These are phyloP conservation scores for Mamestra brassicae DNA, from an alignment of 2,888 invertebrate genomes.

Conservation along the genomic window DNA sequence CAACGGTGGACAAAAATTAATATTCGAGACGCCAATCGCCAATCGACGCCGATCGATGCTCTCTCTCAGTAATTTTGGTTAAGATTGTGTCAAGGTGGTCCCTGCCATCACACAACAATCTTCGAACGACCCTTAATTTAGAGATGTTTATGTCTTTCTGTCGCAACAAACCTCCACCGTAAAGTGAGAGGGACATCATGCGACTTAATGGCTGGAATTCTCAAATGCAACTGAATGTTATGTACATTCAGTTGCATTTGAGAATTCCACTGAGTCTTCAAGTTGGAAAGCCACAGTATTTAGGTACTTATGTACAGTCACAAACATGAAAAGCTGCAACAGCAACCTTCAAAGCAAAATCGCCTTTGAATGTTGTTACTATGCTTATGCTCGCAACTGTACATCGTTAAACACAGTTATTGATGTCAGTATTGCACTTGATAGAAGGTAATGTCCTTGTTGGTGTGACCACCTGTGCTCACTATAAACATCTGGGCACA, in stretches of 20 bases:
- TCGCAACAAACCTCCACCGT: not conserved
- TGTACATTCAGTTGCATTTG: not conserved
- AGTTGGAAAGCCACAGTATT: not conserved
- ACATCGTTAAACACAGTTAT: conserved; percentile 17
- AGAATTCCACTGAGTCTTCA: not conserved
- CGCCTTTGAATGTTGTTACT: not conserved
- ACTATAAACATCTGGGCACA: conserved; percentile 31
- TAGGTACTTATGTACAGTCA: not conserved
- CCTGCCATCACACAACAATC: not conserved
- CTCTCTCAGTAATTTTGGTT: not conserved
- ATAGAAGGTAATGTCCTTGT: conserved; percentile 39
- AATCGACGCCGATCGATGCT: no score
- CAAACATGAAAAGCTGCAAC: not conserved
- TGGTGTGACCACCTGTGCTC: conserved; percentile 35
- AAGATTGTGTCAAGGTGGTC: not conserved
- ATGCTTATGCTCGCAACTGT: not conserved
- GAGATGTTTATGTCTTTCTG: not conserved
- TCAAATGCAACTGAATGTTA: not conserved
- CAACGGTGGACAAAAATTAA: not conserved
- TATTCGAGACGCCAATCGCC: not conserved
- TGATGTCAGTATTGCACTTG: conserved; percentile 40
- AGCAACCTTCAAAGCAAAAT: no score
- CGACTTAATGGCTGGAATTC: not conserved
- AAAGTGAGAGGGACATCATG: not conserved
- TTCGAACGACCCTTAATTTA: not conserved